Percentiles rank a stretch among this genome's conserved stretches.
phyloP scores from a whole-genome alignment of 2,888 invertebrate genomes.

The Drosophila basisetae region DNA sequence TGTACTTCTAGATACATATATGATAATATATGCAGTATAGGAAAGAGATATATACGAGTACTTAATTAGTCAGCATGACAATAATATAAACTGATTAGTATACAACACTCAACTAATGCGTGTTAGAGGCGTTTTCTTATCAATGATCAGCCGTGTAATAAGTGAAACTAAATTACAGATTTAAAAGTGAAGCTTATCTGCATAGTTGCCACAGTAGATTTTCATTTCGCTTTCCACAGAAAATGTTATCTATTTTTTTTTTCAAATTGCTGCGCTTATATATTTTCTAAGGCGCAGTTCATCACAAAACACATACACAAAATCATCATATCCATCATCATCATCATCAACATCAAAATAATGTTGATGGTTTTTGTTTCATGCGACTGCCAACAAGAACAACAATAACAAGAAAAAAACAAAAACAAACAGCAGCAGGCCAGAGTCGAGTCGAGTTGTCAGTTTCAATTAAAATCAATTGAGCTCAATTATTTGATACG shows the following conservation, averaged over 20 bases:
- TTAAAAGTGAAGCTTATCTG: constrained; percentile 5
- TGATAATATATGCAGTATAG: background rate
- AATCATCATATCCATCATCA: constrained; percentile 33
- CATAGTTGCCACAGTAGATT: background rate
- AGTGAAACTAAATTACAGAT: constrained; percentile 2
- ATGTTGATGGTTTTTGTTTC: constrained; percentile 68
- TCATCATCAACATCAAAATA: constrained; percentile 31
- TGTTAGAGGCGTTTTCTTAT: constrained; percentile 18
- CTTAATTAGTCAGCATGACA: constrained; percentile 28
- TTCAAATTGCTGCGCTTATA: constrained; percentile 19
- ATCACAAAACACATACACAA: constrained; percentile 30
- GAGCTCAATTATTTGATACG: constrained; percentile 81
- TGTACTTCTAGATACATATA: constrained; percentile 1
- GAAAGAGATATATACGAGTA: background rate
- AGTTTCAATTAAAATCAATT: constrained; percentile 81
- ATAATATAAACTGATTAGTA: constrained; percentile 7
- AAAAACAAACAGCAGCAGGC: constrained; percentile 35
- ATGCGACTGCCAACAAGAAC: constrained; percentile 48
- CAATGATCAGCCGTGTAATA: background rate
- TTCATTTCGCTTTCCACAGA: background rate
- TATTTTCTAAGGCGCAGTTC: constrained; percentile 28
- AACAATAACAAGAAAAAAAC: constrained; percentile 23
- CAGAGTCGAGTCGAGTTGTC: constrained; percentile 62
- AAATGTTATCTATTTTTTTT: constrained; percentile 10
- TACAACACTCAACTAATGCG: constrained; percentile 8